Percentiles rank a stretch among this genome's conserved stretches.
These are phyloP conservation scores for Drosophila nebulosa DNA, from an alignment of 1,140 invertebrate species.

Conservation along the genomic window DNA sequence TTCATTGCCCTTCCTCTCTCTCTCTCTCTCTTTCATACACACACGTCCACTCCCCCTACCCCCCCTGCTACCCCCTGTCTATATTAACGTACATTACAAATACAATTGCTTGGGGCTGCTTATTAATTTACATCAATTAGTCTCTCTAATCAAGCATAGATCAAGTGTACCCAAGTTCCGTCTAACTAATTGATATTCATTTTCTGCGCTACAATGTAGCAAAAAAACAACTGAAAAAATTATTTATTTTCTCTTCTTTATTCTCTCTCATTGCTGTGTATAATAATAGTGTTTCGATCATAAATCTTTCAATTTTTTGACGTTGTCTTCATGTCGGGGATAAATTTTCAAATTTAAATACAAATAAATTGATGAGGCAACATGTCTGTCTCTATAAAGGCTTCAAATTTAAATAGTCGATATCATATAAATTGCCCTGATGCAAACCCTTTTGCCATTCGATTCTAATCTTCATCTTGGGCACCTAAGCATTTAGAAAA, in stretches of 20 bases:
- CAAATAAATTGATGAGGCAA: slow-evolving; percentile 38
- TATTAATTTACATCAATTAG: slow-evolving; percentile 55
- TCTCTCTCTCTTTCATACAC: neutral
- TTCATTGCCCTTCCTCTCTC: slow-evolving; percentile 31
- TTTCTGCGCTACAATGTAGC: slow-evolving; percentile 42
- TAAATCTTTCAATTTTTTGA: slow-evolving; percentile 8
- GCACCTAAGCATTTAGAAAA: no score
- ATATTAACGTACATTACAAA: neutral
- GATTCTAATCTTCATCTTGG: no score
- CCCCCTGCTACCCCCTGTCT: neutral
- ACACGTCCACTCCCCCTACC: neutral
- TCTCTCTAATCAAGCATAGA: slow-evolving; percentile 36
- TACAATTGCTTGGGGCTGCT: slow-evolving; percentile 25
- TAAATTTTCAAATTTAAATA: slow-evolving; percentile 36
- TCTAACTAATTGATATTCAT: slow-evolving; percentile 49
- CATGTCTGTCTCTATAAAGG: neutral
- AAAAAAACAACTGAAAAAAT: no score
- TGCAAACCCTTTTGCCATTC: no score
- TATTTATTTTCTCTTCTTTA: slow-evolving; percentile 1
- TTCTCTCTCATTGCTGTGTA: neutral
- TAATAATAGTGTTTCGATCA: slow-evolving; percentile 5
- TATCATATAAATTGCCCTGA: no score
- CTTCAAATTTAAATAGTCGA: no score
- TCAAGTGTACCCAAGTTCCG: slow-evolving; percentile 2
- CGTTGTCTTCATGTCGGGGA: slow-evolving; percentile 9